These are phyloP conservation scores for Euproctis similis DNA, from an alignment of 2,888 invertebrate species.

Conservation along the genomic window DNA sequence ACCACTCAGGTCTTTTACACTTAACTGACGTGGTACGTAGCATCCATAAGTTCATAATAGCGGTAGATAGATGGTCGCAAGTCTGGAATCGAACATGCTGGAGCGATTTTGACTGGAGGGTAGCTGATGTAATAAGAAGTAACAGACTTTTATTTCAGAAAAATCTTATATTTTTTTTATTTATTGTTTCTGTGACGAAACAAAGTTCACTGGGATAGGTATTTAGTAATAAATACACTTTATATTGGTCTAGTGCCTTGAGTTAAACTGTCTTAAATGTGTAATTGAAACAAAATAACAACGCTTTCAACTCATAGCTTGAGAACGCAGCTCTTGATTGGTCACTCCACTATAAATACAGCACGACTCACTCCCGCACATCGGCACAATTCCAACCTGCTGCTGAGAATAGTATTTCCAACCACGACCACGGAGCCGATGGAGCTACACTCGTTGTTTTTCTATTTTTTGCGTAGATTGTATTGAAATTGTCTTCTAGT, in stretches of 20 bases:
- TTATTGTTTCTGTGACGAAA: no score
- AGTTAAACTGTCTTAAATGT: neutral
- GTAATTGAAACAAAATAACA: neutral
- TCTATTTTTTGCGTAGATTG: constrained; percentile 6
- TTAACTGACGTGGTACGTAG: no score
- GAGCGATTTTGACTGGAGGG: no score
- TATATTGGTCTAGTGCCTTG: neutral
- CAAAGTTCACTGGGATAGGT: no score
- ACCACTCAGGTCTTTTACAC: no score
- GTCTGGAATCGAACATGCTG: no score
- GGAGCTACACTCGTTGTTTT: constrained; percentile 13
- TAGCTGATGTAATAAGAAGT: no score
- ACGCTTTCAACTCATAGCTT: constrained; percentile 11
- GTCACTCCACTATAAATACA: constrained; percentile 53
- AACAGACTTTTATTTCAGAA: no score
- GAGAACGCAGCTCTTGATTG: constrained; percentile 26
- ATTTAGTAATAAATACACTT: neutral
- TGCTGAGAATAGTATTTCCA: constrained; percentile 25
- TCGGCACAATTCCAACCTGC: constrained; percentile 56
- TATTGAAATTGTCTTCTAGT: constrained; percentile 14
- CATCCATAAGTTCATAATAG: no score
- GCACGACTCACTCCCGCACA: constrained; percentile 47
- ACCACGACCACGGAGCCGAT: constrained; percentile 16
- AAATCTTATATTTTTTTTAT: no score
- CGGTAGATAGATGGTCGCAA: no score